Conservation (phyloP, 2,888 invertebrate genomes). For the Noctua pronuba region DNA sequence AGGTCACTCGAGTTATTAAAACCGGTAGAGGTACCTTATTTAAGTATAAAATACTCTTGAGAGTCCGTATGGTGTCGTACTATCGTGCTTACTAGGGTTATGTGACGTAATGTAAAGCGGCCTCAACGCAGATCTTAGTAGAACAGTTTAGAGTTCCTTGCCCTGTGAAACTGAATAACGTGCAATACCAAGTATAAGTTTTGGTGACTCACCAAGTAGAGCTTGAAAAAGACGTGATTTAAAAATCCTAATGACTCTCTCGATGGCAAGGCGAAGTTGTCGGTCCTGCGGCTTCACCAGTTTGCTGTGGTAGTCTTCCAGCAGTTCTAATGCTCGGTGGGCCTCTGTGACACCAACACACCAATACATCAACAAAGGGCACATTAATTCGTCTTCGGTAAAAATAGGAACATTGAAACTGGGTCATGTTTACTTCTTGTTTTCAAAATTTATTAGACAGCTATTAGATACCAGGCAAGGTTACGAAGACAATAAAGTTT, state of each 20-base stretch:
- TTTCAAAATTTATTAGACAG: conserved; percentile 42
- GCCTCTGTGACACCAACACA: conserved; percentile 93
- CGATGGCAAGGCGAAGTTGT: conserved; percentile 98
- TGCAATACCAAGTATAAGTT: not conserved
- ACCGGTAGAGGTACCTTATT: conserved; percentile 5
- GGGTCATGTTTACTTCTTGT: conserved; percentile 61
- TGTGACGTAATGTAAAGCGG: conserved; percentile 48
- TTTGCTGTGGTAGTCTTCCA: conserved; percentile 99
- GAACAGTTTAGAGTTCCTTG: conserved; percentile 26
- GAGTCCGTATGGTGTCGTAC: conserved; percentile 21
- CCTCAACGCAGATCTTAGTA: conserved; percentile 14
- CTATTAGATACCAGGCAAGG: conserved; percentile 37
- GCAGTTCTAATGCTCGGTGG: conserved; percentile 98
- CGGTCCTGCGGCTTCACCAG: conserved; percentile 98
- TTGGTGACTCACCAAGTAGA: conserved; percentile 94
- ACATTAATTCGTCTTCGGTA: conserved; percentile 38
- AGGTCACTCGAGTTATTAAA: conserved; percentile 38
- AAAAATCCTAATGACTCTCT: conserved; percentile 99
- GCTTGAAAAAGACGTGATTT: conserved; percentile 99
- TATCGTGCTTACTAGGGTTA: conserved; percentile 34
- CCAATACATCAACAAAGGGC: conserved; percentile 50
- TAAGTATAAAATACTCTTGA: conserved; percentile 18
- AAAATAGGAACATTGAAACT: conserved; percentile 49
- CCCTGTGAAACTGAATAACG: conserved; percentile 4
- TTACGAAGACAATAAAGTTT: conserved; percentile 15